Evolutionary conservation across 2,888 invertebrate genomes (phyloP).

Genomic region (Blastobasis adustella): DNA sequence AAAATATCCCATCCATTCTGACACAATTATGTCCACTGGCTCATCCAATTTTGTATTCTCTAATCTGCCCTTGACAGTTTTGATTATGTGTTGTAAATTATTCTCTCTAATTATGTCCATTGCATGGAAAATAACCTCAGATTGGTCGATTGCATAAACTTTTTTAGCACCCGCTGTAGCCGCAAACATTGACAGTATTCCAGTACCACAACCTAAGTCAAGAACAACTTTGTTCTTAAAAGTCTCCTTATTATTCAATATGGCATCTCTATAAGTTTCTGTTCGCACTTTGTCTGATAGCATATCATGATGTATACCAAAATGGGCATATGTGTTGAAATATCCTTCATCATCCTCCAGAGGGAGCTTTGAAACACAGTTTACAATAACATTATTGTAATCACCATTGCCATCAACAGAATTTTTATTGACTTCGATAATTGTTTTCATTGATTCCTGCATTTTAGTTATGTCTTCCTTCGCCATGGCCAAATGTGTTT

Average conservation of each 20-base stretch:
- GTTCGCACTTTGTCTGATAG: constrained; percentile 91
- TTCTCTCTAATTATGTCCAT: constrained; percentile 95
- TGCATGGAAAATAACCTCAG: constrained; percentile 95
- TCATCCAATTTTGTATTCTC: constrained; percentile 88
- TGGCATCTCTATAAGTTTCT: constrained; percentile 89
- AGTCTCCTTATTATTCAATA: constrained; percentile 81
- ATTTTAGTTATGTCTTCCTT: constrained; percentile 76
- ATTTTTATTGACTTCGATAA: constrained; percentile 18
- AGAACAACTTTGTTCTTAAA: constrained; percentile 87
- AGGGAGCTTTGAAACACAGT: constrained; percentile 64
- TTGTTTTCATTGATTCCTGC: constrained; percentile 73
- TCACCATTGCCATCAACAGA: constrained; percentile 48
- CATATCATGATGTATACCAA: constrained; percentile 96
- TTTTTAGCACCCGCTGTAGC: constrained; percentile 93
- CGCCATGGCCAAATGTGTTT: constrained; percentile 74
- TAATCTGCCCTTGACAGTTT: constrained; percentile 87
- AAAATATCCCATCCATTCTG: constrained; percentile 99
- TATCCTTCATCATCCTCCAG: constrained; percentile 83
- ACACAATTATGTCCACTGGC: constrained; percentile 93
- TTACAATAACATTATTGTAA: constrained; percentile 28
- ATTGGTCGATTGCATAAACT: constrained; percentile 96
- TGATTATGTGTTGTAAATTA: constrained; percentile 81
- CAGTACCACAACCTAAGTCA: constrained; percentile 98
- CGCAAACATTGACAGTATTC: constrained; percentile 98
- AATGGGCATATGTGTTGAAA: constrained; percentile 91